phyloP scores from a whole-genome alignment of 2,888 invertebrate species.

The Drosophila yooni region DNA sequence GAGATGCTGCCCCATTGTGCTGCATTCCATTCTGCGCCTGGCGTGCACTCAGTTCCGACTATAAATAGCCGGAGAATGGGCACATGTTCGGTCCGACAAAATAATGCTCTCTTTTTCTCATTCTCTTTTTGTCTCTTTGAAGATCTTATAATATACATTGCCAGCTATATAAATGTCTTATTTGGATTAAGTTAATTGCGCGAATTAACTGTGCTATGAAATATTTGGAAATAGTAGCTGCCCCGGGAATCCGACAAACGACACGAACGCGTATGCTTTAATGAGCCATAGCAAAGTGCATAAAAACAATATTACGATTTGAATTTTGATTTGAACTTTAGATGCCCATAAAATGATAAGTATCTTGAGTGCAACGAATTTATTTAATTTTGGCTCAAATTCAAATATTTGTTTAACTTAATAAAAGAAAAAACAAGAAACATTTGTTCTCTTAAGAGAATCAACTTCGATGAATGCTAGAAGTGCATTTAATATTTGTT shows the following conservation, averaged over 20 bases:
- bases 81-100: conserved; percentile 62
- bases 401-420: not conserved
- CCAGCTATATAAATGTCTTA: conserved; percentile 35
- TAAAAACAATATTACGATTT: not conserved
- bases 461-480: not conserved
- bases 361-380: not conserved
- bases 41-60: conserved; percentile 62
- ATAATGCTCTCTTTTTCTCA: conserved; percentile 15
- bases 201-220: conserved; percentile 76
- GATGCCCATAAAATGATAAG: not conserved
- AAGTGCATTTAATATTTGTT: too few relatives aligned
- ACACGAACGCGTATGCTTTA: conserved; percentile 31
- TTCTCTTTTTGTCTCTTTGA: conserved; percentile 10
- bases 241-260: conserved; percentile 40
- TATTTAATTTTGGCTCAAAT: not conserved
- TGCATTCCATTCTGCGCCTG: conserved; percentile 68
- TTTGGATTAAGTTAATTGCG: conserved; percentile 72
- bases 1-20: conserved; percentile 1
- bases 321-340: not conserved
- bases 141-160: not conserved
- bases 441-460: not conserved
- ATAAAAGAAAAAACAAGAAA: not conserved
- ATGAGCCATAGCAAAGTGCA: conserved; percentile 19
- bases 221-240: conserved; percentile 39
- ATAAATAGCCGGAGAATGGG: conserved; percentile 79